A percentile compares a stretch with the other conserved stretches of the same genome.
Conservation (phyloP, 2,888 invertebrate species). For the Parnassius apollo region DNA sequence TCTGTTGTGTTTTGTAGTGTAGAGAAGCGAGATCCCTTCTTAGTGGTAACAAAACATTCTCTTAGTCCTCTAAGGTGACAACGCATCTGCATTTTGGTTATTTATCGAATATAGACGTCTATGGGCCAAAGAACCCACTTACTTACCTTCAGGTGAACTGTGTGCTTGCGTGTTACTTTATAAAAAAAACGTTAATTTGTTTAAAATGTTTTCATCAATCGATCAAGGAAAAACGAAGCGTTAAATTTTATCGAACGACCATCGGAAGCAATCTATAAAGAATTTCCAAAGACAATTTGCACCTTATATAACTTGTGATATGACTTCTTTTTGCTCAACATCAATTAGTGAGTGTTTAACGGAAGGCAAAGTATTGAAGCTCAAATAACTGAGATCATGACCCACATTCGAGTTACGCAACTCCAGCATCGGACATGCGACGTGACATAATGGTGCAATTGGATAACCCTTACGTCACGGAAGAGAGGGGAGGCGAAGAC, state of each 20-base stretch:
- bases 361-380: constrained; percentile 11
- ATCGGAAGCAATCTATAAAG: background rate
- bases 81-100: no score
- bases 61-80: no score
- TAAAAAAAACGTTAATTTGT: no score
- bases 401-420: constrained; percentile 16
- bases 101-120: no score
- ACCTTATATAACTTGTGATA: background rate
- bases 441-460: constrained; percentile 14
- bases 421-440: constrained; percentile 8
- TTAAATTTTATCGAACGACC: background rate
- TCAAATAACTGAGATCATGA: constrained; percentile 17
- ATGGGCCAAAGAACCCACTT: no score
- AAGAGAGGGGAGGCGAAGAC: background rate
- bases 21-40: no score
- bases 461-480: constrained; percentile 12
- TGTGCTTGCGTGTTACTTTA: no score
- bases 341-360: background rate
- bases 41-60: no score
- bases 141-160: no score
- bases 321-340: background rate
- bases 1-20: no score
- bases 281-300: background rate
- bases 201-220: background rate
- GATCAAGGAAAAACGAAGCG: background rate